These are phyloP conservation scores for Macrotrachela quadricornifera DNA, from an alignment of 1,140 invertebrate species.

Conservation along the genomic window DNA sequence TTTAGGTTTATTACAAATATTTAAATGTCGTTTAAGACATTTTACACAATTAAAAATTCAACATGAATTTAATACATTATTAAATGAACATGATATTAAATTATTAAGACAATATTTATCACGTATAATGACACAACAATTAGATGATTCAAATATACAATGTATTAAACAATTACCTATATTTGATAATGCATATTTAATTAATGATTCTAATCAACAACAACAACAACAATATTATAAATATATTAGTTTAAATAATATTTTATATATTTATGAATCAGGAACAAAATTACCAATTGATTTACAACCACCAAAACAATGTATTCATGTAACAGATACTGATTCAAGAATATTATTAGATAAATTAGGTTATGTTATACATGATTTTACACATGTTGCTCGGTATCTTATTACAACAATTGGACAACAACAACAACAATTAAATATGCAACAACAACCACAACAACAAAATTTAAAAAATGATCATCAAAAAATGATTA, in stretches of 20 bases:
- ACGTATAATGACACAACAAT: background rate
- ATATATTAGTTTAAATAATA: background rate
- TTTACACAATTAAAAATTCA: background rate
- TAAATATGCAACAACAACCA: background rate
- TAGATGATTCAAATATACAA: background rate
- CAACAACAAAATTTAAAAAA: background rate
- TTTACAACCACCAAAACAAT: background rate
- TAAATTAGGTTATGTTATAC: background rate
- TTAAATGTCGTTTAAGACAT: background rate
- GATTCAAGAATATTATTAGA: background rate
- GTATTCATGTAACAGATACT: background rate
- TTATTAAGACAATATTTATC: background rate
- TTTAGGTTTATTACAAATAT: background rate
- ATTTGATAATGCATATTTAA: background rate
- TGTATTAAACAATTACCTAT: slow-evolving; percentile 6
- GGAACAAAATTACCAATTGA: background rate
- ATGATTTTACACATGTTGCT: background rate
- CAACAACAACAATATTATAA: too few relatives aligned
- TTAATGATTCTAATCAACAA: background rate
- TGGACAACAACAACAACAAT: background rate
- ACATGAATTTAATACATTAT: slow-evolving; percentile 3
- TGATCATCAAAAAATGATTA: too few relatives aligned
- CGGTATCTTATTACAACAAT: background rate
- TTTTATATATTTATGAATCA: background rate
- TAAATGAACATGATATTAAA: slow-evolving; percentile 1